Evolutionary conservation across 2,113 vertebrate species (phyloP).

Genomic region (Sceloporus undulatus): DNA sequence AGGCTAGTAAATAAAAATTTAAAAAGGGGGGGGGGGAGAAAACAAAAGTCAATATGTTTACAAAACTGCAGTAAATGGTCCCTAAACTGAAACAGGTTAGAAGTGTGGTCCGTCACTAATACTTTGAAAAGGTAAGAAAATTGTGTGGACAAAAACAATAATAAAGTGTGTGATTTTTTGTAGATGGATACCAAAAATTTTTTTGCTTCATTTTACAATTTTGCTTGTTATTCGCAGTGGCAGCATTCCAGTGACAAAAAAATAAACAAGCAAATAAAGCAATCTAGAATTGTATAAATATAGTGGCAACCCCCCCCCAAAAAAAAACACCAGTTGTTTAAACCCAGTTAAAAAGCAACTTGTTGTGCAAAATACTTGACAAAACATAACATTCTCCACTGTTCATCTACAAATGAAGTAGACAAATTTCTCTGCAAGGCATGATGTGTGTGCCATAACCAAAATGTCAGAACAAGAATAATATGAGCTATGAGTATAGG

Average conservation of each 20-base stretch:
- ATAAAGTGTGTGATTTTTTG: neutral
- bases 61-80: no score
- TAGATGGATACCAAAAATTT: neutral
- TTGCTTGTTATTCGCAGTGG: neutral
- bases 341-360: neutral
- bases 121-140: neutral
- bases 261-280: neutral
- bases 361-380: neutral
- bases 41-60: no score
- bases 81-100: neutral
- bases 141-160: neutral
- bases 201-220: neutral
- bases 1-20: no score
- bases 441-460: neutral
- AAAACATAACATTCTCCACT: neutral
- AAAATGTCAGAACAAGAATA: neutral
- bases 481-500: neutral
- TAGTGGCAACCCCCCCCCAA: no score
- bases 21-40: no score
- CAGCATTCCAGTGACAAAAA: neutral
- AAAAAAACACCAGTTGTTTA: neutral
- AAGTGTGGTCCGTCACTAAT: neutral
- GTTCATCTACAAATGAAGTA: neutral
- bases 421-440: neutral
- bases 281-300: neutral